Conservation (phyloP, 2,113 vertebrate species). For the Microtus oregoni region DNA sequence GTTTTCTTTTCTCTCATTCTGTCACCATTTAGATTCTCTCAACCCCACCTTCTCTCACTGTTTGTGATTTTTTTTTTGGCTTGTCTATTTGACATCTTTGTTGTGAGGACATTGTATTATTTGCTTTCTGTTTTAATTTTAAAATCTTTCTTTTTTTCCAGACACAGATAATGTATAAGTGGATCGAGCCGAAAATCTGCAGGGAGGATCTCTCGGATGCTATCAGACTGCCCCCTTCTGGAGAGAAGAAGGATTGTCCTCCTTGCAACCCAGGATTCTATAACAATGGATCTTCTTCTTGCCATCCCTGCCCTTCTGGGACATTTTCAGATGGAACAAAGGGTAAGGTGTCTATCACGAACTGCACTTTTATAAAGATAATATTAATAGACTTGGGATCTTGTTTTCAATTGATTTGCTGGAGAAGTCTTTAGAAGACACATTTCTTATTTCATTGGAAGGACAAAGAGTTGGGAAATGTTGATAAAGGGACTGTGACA, state of each 20-base stretch:
- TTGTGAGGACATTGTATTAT: not conserved
- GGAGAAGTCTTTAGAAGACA: not conserved
- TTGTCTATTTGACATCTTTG: conserved; percentile 12
- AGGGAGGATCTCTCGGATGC: conserved; percentile 90
- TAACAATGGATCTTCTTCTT: conserved; percentile 94
- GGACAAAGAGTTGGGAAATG: not conserved
- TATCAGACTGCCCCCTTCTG: conserved; percentile 91
- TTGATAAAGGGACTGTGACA: not conserved
- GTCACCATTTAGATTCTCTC: conserved; percentile 21
- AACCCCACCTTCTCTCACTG: not conserved
- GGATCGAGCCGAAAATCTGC: conserved; percentile 97
- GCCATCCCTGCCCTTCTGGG: conserved; percentile 93
- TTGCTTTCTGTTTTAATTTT: not conserved
- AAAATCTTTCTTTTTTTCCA: conserved; percentile 75
- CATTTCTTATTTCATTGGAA: not conserved
- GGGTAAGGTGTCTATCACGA: conserved; percentile 83
- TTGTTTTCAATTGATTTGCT: not conserved
- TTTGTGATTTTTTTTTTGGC: not conserved
- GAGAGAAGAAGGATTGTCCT: conserved; percentile 94
- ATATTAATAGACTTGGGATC: not conserved
- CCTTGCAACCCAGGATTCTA: conserved; percentile 98
- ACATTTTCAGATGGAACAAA: conserved; percentile 94
- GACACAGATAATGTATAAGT: conserved; percentile 96
- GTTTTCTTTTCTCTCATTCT: not conserved
- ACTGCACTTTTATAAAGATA: not conserved